These are phyloP conservation scores for Siniperca obscura DNA, from an alignment of 2,797 vertebrate species.

Conservation along the genomic window DNA sequence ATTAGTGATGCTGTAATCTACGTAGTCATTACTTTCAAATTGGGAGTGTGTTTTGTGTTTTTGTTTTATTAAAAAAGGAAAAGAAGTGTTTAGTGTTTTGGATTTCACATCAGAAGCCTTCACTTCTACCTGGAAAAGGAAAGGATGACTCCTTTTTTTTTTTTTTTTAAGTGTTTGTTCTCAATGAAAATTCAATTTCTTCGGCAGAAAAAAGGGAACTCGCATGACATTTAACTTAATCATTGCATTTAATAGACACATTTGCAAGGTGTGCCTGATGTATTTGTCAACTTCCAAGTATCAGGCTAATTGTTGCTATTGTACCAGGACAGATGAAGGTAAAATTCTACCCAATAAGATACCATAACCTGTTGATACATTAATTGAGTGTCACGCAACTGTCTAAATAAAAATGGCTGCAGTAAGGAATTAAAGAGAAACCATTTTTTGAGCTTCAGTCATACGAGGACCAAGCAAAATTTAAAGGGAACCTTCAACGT, in stretches of 20 bases:
- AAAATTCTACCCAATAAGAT: background rate
- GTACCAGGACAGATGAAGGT: background rate
- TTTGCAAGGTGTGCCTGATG: too few relatives aligned
- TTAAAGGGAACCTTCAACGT: too few relatives aligned
- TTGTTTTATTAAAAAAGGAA: background rate
- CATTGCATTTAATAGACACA: background rate
- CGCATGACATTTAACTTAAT: background rate
- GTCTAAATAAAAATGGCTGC: background rate
- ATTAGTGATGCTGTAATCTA: background rate
- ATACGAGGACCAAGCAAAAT: too few relatives aligned
- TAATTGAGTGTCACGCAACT: too few relatives aligned
- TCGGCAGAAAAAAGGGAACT: background rate
- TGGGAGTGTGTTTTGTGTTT: background rate
- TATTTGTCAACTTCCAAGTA: background rate
- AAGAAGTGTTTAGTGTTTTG: background rate
- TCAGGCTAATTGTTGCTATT: background rate
- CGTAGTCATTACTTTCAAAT: background rate
- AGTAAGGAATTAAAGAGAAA: background rate
- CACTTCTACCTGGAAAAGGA: background rate
- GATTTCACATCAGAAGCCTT: background rate
- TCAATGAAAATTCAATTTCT: background rate
- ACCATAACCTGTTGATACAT: background rate
- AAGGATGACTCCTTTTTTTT: background rate
- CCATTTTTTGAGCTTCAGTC: too few relatives aligned
- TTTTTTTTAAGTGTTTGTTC: background rate